Base-by-base conservation (phyloP, 1,140 invertebrate genomes). In the Magallana ariakensis region DNA sequence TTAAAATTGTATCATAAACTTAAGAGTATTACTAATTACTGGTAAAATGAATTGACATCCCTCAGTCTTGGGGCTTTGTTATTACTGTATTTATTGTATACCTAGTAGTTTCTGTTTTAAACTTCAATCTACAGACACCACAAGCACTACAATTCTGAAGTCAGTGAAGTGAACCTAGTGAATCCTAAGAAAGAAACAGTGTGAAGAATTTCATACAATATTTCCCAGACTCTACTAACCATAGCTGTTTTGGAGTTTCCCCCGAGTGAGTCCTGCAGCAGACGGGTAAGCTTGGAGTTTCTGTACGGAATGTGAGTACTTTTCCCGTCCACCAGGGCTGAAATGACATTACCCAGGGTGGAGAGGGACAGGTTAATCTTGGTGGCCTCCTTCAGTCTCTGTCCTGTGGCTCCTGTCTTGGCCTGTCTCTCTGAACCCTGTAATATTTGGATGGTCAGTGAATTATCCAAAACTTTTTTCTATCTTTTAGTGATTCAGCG, bases 321-420 rank as follows among this genome's bases (percentile, higher is more conserved):
- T 89, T 95, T 95, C 15, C 94, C 94, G 89, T 95, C 95, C 66
- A 98, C 98, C 62, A 99, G 95, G 0, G 98, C 98, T n/a, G 97
- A 98, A 91, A 99, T 99, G 11, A 99, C 98, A 95, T 99, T 99
- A 54, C 98, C 98, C 87, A 99, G 95, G 1, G 98, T 98, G 56
- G 98, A 99, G 7, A 99, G 95, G 1, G 98, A 98, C 91, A 99
- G 96, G 95, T 99, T 99, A 80, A 99, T 99, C 93, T 98, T 99
- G 56, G 95, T 96, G 53, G 98, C 98, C 96, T 99, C 99, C 82
- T 98, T 95, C 0, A 98, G 97, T 86, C 98, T 94, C 90, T 97
- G 97, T 90, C 99, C 98, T 88, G 97, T 96, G 1, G 97, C 97
- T 16, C 99, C 99, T 1, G 98, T 99, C 91, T 98, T 97, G 8